These are phyloP conservation scores for Drosophila littoralis DNA, from an alignment of 1,140 invertebrate species.

Conservation along the genomic window DNA sequence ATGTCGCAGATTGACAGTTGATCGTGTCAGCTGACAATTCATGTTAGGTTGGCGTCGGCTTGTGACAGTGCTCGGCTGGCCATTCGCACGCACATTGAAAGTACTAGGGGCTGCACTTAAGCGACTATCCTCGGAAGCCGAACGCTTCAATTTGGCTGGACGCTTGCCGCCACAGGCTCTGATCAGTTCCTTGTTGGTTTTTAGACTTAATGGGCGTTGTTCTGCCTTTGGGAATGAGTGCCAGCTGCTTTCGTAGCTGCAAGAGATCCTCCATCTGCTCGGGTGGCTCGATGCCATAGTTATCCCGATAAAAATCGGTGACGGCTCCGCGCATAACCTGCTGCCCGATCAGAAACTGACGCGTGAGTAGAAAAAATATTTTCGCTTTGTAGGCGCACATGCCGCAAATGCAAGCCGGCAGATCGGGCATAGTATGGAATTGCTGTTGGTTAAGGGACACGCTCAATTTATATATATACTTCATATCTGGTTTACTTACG, in stretches of 20 bases:
- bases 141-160: neutral
- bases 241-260: conserved; percentile 12
- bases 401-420: conserved; percentile 28
- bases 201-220: neutral
- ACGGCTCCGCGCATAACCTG: conserved; percentile 14
- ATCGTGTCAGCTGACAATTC: neutral
- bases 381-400: conserved; percentile 26
- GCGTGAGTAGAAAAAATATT: conserved; percentile 33
- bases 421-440: conserved; percentile 44
- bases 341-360: conserved; percentile 37
- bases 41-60: neutral
- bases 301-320: conserved; percentile 10
- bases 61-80: neutral
- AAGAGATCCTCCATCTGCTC: conserved; percentile 27
- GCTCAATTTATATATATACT: too few relatives aligned
- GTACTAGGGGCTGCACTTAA: neutral
- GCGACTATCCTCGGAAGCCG: conserved; percentile 4
- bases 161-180: neutral
- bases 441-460: too few relatives aligned
- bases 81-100: neutral
- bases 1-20: neutral
- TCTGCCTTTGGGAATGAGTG: neutral
- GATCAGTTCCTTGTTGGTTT: neutral
- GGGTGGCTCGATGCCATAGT: conserved; percentile 25
- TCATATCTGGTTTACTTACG: too few relatives aligned